These are phyloP conservation scores for Epistrophe grossulariae DNA, from an alignment of 2,888 invertebrate species.

Conservation along the genomic window DNA sequence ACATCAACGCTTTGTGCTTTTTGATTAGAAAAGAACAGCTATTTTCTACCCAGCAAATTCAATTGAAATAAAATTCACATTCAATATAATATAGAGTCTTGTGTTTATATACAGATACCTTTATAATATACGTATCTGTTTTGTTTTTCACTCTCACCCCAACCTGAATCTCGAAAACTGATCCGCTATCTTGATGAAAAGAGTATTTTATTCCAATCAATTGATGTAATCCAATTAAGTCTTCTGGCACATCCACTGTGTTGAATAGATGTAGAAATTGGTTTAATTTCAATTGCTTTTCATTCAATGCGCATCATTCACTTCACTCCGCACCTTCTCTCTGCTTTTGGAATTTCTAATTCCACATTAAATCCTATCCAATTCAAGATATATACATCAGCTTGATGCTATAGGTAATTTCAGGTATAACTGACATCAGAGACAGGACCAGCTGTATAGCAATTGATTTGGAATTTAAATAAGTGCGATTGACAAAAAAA, in stretches of 20 bases:
- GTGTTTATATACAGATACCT: neutral
- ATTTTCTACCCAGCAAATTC: constrained; percentile 13
- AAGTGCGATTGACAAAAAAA: constrained; percentile 55
- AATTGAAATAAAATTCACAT: constrained; percentile 64
- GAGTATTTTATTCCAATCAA: constrained; percentile 74
- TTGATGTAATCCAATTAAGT: constrained; percentile 75
- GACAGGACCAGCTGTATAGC: neutral
- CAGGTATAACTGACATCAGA: neutral
- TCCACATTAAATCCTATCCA: constrained; percentile 44
- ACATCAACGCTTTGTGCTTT: neutral
- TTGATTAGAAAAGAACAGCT: neutral
- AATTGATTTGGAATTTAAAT: constrained; percentile 69
- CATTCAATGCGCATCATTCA: neutral
- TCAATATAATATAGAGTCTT: constrained; percentile 13
- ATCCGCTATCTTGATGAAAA: constrained; percentile 34
- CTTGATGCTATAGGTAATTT: constrained; percentile 26
- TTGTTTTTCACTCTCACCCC: neutral
- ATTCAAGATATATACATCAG: constrained; percentile 5
- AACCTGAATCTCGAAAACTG: neutral
- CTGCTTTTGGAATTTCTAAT: constrained; percentile 36
- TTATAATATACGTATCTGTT: neutral
- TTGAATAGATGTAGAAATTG: constrained; percentile 19
- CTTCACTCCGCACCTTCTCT: too few relatives aligned
- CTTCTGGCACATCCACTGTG: constrained; percentile 47
- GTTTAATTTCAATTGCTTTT: constrained; percentile 24